Base-by-base conservation (phyloP, 2,888 invertebrate species). In the Neoitamus cyanurus region DNA sequence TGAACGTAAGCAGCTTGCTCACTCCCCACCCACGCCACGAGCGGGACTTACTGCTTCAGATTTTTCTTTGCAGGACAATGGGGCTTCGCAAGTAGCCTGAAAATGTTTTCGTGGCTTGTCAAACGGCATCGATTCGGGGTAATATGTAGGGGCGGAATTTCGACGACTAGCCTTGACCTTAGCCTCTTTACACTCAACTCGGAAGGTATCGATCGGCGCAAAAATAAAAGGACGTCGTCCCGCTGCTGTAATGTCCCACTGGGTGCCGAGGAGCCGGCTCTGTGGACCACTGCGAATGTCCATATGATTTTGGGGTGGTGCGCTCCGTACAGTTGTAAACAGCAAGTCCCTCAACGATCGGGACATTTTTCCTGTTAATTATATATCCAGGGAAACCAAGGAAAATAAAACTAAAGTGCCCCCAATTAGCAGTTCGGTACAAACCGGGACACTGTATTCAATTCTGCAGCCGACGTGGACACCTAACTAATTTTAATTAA, bases 1-100 rank as follows among this genome's bases (percentile, higher is more conserved):
- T 78, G 78, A 78, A 78, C 58, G 25, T 58, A 58, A 58, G 25
- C 58, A 58, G 58, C 58, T 58, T 58, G 25, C 58, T 7, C 37
- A 11, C 25, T 7, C 34, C 34, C 58, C 15, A 7, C 58, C 25
- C 58, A 9, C 20, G 11, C 58, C 9, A 58, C 58, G 20, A 58
- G 7, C 3, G 11, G 15, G 2, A 7, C 11, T 42, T 42, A 42
- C 42, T 42, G 13, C 4, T n/a, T n/a, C 6, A 5, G 42, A 11
- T 4, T n/a, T 11, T 42, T 3, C 13, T 42, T 42, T 3, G 3
- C 13, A n/a, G 42, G 42, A 42, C 48, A 15, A 5, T 34, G 4
- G 7, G 0, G 9, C 58, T 25, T 58, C 58, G 48, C 20, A 7
- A 58, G 58, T 7, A n/a, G 9, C 3, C 58, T 58, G 7, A 58